A percentile compares a stretch with the other conserved stretches of the same genome.
phyloP scores from a whole-genome alignment of 2,113 vertebrate species.

The Dascyllus trimaculatus region DNA sequence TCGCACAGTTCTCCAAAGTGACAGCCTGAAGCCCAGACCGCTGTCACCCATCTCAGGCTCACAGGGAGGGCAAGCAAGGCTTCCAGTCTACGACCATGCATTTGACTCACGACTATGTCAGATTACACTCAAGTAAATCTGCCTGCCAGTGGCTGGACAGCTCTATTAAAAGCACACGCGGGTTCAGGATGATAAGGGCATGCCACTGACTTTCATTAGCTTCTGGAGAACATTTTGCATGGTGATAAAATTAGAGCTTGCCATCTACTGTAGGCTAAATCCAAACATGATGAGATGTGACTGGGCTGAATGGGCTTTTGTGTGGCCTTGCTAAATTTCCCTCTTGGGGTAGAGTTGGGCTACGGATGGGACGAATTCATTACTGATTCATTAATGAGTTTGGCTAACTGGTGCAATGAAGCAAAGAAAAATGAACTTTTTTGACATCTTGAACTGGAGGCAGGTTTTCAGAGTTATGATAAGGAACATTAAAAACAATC shows the following conservation, averaged over 20 bases:
- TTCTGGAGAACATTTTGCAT: constrained; percentile 44
- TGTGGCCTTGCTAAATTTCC: not conserved
- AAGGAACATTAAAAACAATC: not conserved
- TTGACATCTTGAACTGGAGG: no score
- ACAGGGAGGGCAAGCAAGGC: not conserved
- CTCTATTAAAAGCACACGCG: constrained; percentile 49
- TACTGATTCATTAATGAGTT: not conserved
- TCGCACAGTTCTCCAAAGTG: constrained; percentile 4
- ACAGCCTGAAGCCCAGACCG: not conserved
- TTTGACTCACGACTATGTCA: constrained; percentile 40
- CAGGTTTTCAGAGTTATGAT: no score
- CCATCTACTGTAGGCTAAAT: constrained; percentile 38
- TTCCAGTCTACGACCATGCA: not conserved
- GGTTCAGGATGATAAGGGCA: constrained; percentile 55
- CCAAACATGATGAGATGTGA: constrained; percentile 35
- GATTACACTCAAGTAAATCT: constrained; percentile 38
- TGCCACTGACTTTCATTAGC: constrained; percentile 41
- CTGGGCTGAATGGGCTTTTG: constrained; percentile 26
- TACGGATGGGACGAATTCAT: not conserved
- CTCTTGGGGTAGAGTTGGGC: not conserved
- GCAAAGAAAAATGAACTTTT: not conserved
- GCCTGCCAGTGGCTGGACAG: constrained; percentile 25
- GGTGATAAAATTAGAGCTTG: constrained; percentile 53
- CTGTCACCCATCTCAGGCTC: not conserved
- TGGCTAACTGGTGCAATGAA: not conserved